phyloP scores from a whole-genome alignment of 2,888 invertebrate species.

The Brachypalpus laphriformis region DNA sequence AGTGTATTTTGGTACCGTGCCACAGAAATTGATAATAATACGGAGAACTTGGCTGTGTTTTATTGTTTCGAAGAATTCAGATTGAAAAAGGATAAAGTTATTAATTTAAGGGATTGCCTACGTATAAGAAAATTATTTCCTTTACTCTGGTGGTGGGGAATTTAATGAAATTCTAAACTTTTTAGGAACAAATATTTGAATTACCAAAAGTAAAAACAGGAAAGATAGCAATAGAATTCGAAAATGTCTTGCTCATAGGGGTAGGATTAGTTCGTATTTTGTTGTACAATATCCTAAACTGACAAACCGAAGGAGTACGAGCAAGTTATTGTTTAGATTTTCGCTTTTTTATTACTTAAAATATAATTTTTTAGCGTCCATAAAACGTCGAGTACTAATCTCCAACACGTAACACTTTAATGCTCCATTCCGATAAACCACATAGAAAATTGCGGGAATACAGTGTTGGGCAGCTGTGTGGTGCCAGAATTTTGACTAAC shows the following conservation, averaged over 20 bases:
- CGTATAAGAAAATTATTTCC: neutral
- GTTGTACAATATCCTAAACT: neutral
- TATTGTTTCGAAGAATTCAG: neutral
- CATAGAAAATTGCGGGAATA: no score
- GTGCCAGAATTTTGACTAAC: no score
- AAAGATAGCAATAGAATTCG: neutral
- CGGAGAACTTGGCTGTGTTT: neutral
- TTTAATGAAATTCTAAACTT: conserved; percentile 3
- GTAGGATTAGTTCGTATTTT: neutral
- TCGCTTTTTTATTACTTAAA: no score
- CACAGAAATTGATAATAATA: conserved; percentile 7
- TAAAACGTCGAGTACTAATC: no score
- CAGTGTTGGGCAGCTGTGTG: no score
- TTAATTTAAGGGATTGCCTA: neutral
- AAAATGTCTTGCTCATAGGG: neutral
- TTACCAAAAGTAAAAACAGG: neutral
- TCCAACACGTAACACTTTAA: no score
- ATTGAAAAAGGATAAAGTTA: neutral
- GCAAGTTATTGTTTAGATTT: neutral
- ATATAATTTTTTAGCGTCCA: no score
- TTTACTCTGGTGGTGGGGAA: neutral
- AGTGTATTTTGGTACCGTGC: neutral
- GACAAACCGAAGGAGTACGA: neutral
- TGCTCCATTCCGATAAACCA: no score
- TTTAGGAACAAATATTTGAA: neutral